Evolutionary conservation across 2,888 invertebrate genomes (phyloP), one percentile per base, ranked within the genome.

Genomic region (Cryptocephalus moraei): DNA sequence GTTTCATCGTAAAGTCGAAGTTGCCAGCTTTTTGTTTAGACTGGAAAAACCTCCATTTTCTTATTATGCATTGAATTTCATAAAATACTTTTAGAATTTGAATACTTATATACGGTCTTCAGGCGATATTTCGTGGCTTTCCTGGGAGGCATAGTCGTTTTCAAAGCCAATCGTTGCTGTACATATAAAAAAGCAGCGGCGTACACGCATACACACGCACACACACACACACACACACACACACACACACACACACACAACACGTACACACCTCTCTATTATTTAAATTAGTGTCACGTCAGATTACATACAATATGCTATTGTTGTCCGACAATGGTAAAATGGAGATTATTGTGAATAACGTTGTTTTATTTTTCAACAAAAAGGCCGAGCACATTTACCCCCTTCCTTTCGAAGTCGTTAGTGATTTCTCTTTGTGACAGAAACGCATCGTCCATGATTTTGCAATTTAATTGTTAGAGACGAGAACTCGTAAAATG

Each of bases 281-380:
- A 53, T 53, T 51, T 34, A 49, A 51, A 50, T 50, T 49, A 53
- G 46, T 47, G 50, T 53, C 53, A 50, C 49, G 53, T 53, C 46
- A 44, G 41, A 43, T 50, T 49, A 47, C 22, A 22, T 22, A 22
- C 45, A 53, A 49, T 51, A 46, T 49, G 39, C 49, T 49, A 53
- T 53, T 51, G 53, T 53, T 53, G 48, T 48, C 39, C 39, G 48
- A 52, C 52, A 52, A 52, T 52, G 45, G 51, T 42, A 42, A 42
- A 42, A 42, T 42, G 42, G 32, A 9, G 33, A 33, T 42, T 42
- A 42, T 32, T 42, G 31, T 42, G 31, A 32, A 31, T 22, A 42
- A 31, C 32, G 32, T 42, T 42, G 22, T 22, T 22, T 22, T 12
- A 36, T 36, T 36, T 36, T 36, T 36, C 12, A 11, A 36, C 36